phyloP scores from a whole-genome alignment of 1,140 invertebrate species.

The Zaprionus davidi region DNA sequence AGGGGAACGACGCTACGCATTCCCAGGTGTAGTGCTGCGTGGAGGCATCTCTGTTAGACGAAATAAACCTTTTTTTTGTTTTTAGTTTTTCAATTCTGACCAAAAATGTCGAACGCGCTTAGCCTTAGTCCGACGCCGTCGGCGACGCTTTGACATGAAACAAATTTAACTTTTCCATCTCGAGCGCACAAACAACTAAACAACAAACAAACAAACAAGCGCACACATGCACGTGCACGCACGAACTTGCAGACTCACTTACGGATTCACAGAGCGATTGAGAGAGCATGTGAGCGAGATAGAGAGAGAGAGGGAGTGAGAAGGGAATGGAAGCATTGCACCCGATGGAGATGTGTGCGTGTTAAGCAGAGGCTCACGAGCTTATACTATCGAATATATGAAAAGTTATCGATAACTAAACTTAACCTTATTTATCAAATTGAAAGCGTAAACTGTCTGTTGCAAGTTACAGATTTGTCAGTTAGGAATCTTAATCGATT shows the following conservation, averaged over 20 bases:
- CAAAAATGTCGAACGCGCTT: slow-evolving; percentile 80
- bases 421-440: background rate
- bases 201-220: slow-evolving; percentile 28
- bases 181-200: slow-evolving; percentile 53
- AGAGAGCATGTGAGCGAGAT: background rate
- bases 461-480: too few relatives aligned
- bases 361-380: background rate
- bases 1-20: background rate
- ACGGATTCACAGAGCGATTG: slow-evolving; percentile 14
- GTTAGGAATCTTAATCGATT: background rate
- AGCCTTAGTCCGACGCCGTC: slow-evolving; percentile 60
- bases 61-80: background rate
- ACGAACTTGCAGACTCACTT: slow-evolving; percentile 17
- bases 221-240: slow-evolving; percentile 23
- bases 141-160: slow-evolving; percentile 79
- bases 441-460: background rate
- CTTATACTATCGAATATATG: too few relatives aligned
- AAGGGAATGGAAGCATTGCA: background rate
- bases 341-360: background rate
- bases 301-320: slow-evolving; percentile 7
- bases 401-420: background rate
- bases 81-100: slow-evolving; percentile 69
- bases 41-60: slow-evolving; percentile 47
- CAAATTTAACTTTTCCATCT: slow-evolving; percentile 83
- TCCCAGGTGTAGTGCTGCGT: slow-evolving; percentile 18